Base-by-base conservation (phyloP, 2,113 vertebrate species). In the Mus spicilegus region DNA sequence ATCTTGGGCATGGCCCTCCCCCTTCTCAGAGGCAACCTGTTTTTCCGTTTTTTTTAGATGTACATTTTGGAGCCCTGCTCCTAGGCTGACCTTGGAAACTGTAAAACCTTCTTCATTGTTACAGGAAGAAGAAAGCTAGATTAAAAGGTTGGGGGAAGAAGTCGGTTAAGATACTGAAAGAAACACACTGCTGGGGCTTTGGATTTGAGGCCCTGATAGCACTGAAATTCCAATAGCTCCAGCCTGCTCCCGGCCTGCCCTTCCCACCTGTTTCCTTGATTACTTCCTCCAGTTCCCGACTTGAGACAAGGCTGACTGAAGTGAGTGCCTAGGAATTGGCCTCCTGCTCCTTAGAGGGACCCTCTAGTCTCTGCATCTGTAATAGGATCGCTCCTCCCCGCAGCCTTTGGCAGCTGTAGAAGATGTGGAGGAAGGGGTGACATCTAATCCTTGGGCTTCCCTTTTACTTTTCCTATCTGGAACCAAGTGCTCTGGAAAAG, bases 371-470 rank as follows among this genome's bases (percentile, higher is more conserved):
- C 49, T 69, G 91, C 91, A 69, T 28, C 87, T 93, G 61, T 88
- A 63, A 54, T 39, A 26, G 33, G 17, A 77, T 30, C 2, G 54
- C 61, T 72, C 61, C 63, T 77, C 84, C 91, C 80, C 67, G 75
- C 39, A 1, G 65, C n/a, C 3, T 39, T 26, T 65, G 54, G 91
- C 80, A 96, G 94, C 93, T 90, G 87, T 65, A 16, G 26, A 96
- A 96, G 92, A 92, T 96, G 96, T 91, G 72, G 90, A 85, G 70
- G 90, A 58, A 87, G 81, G 69, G 86, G 67, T n/a, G 51, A 87
- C 67, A 33, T 58, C 87, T 89, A 85, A 84, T 82, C 82, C 82
- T 42, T 22, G 22, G 75, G 30, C 84, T 78, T 95, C 54, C 86
- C 76, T 89, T 36, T 81, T n/a, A 88, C 61, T 42, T 84, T 80